Base-by-base conservation (phyloP, 1,140 invertebrate species). In the Panagrolaimus sp. region DNA sequence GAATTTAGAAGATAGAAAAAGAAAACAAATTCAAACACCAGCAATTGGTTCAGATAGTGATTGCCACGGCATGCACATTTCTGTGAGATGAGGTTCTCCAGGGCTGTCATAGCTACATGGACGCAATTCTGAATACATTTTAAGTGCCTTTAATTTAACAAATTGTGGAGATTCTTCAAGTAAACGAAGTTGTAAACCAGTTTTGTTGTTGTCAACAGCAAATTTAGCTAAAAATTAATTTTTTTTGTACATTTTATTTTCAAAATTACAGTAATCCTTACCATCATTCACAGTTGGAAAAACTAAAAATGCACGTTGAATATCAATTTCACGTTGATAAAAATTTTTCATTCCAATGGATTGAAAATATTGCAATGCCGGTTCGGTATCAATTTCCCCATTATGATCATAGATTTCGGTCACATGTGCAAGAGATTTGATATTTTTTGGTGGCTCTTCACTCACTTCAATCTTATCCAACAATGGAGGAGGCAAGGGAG, bases 291-390 rank as follows among this genome's bases (percentile, higher is more conserved):
- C 17, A n/a, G 52, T n/a, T 28, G 52, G 52, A 28, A 58, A 58
- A 21, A 58, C 52, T n/a, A 58, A 58, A 28, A 58, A 58, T 26
- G 52, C 52, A 3, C 52, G 52, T 24, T 58, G 52, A 58, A 58
- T 58, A 28, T 58, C 52, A 28, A 58, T 58, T 21, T 58, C 52
- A 5, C 52, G 15, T 17, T 58, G 52, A 17, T 58, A 58, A 28
- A 58, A 58, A 28, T 58, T 58, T 58, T 58, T 58, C 52, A 58
- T 58, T 12, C 52, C 52, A 21, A 58, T n/a, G 21, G 52, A 58
- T 12, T 28, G 52, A 28, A 58, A 58, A 28, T 26, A 58, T 28
- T 58, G 21, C 21, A 58, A 28, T 12, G 28, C 28, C 10, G 52
- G 52, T 58, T 58, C 52, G 14, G 21, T 58, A 28, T 58, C 52